Conservation (phyloP, 2,888 invertebrate species). For the Noctua janthe region DNA sequence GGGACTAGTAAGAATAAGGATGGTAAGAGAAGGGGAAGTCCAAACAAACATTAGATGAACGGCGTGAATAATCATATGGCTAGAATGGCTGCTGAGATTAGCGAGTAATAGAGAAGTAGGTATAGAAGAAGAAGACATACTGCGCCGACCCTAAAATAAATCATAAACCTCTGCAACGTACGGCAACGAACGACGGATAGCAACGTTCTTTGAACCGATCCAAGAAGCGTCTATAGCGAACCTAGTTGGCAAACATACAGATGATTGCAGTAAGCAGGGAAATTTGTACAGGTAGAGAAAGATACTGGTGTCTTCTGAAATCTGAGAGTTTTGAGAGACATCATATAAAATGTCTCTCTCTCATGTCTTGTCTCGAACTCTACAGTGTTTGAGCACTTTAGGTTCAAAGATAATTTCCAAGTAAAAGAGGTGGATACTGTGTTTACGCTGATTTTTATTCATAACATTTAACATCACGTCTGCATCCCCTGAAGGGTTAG, state of each 20-base stretch:
- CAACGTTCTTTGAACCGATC: not conserved
- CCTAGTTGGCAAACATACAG: not conserved
- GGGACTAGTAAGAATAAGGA: not conserved
- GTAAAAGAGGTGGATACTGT: not conserved
- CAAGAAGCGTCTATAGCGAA: not conserved
- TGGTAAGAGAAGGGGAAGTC: not conserved
- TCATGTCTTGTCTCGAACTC: not conserved
- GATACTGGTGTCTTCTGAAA: not conserved
- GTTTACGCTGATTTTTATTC: not conserved
- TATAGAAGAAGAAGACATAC: not conserved
- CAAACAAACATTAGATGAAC: not conserved
- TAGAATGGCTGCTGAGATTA: not conserved
- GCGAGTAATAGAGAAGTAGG: not conserved
- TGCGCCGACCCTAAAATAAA: not conserved
- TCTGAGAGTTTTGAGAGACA: not conserved
- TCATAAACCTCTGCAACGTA: not conserved
- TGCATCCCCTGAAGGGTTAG: not conserved
- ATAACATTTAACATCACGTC: not conserved
- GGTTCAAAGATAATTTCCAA: not conserved
- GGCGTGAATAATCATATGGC: not conserved
- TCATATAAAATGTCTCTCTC: not conserved
- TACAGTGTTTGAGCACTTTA: not conserved
- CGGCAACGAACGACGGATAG: not conserved
- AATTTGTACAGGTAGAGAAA: not conserved
- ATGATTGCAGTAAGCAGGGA: not conserved